Percentiles rank a stretch among this genome's conserved stretches.
Evolutionary conservation across 2,888 invertebrate species (phyloP).

Genomic region (Dorcus hopei): DNA sequence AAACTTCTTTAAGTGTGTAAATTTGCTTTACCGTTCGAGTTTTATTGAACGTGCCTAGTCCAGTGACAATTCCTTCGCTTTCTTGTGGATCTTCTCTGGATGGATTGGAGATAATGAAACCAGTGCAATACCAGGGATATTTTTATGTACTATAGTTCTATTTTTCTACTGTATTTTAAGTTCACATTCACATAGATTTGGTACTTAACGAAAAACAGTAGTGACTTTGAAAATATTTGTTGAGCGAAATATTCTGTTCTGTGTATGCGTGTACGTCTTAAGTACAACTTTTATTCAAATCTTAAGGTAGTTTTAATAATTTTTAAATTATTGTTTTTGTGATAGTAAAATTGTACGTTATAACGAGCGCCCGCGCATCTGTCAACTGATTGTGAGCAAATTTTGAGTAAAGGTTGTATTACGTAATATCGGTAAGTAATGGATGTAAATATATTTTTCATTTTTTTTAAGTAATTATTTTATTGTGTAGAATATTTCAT

Average conservation of each 20-base stretch:
- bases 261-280: neutral
- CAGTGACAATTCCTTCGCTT: slow-evolving; percentile 39
- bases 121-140: slow-evolving; percentile 16
- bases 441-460: slow-evolving; percentile 8
- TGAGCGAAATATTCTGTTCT: slow-evolving; percentile 11
- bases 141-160: slow-evolving; percentile 25
- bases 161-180: slow-evolving; percentile 21
- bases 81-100: slow-evolving; percentile 17
- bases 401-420: slow-evolving; percentile 10
- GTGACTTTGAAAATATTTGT: slow-evolving; percentile 24
- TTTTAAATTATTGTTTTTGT: slow-evolving; percentile 5
- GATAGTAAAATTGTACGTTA: slow-evolving; percentile 9
- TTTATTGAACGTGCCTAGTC: slow-evolving; percentile 47
- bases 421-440: neutral
- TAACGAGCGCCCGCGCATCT: neutral
- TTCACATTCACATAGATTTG: slow-evolving; percentile 22
- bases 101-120: slow-evolving; percentile 9
- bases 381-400: neutral
- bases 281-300: slow-evolving; percentile 12
- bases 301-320: neutral
- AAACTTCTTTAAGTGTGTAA: slow-evolving; percentile 14
- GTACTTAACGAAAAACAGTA: slow-evolving; percentile 25
- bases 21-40: slow-evolving; percentile 37
- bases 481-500: slow-evolving; percentile 15
- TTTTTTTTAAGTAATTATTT: slow-evolving; percentile 4